Conservation (phyloP, 2,113 vertebrate species). For the Zapornia atra region DNA sequence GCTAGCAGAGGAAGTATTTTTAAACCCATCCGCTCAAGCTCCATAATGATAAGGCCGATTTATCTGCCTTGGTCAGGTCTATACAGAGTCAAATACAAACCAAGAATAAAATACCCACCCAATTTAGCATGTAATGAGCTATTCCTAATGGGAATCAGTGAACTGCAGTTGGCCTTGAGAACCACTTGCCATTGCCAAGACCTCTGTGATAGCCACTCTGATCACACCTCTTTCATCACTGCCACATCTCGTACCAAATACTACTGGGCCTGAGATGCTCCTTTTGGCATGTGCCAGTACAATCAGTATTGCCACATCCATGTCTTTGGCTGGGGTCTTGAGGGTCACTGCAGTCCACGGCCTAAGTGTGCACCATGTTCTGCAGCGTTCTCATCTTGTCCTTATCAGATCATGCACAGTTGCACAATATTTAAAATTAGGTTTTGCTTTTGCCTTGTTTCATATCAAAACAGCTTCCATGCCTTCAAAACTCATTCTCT, state of each 20-base stretch:
- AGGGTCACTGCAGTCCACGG: background rate
- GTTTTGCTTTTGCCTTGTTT: background rate
- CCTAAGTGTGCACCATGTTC: background rate
- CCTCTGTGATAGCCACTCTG: background rate
- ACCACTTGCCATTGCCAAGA: slow-evolving; percentile 27
- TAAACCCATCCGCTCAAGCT: background rate
- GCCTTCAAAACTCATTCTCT: background rate
- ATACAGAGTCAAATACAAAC: background rate
- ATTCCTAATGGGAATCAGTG: slow-evolving; percentile 13
- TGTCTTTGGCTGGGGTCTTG: background rate
- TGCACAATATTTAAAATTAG: slow-evolving; percentile 6
- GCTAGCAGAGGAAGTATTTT: background rate
- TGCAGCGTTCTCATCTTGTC: background rate
- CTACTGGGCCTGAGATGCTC: background rate
- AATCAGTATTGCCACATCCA: background rate
- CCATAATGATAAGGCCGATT: background rate
- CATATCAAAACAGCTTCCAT: background rate
- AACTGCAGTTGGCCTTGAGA: slow-evolving; percentile 30
- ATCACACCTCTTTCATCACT: slow-evolving; percentile 13
- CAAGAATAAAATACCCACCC: background rate
- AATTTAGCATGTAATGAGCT: slow-evolving; percentile 12
- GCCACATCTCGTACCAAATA: background rate
- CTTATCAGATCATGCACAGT: background rate
- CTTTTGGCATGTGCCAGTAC: background rate
- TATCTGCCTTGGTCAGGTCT: background rate